Base-by-base conservation (phyloP, 2,797 vertebrate species). In the Nannoperca obscura region DNA sequence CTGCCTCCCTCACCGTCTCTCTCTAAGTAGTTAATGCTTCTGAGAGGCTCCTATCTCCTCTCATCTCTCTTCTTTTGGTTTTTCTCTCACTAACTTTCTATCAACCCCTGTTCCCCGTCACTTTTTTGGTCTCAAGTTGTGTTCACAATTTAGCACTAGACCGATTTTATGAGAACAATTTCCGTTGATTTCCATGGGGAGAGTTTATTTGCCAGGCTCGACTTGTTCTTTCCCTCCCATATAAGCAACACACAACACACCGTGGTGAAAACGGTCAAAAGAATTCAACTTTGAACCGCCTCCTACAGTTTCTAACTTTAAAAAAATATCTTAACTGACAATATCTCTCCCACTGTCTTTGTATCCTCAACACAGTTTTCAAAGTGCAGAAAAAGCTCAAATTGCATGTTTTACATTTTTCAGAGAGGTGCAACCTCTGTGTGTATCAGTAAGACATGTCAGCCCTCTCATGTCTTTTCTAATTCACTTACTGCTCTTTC, bases 1-100 rank as follows among this genome's bases (percentile, higher is more conserved):
- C 74, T 22, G 53, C 71, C 76, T 89, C 62, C 61, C 73, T 86
- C 61, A 4, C 81, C 12, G 34, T 89, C 86, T 84, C 74, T 76
- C 82, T 85, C 59, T 73, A 63, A 91, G 85, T 76, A 78, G 42
- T 74, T 85, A 82, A 88, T 80, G 80, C 76, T 75, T 83, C 52
- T 62, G 42, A 83, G 83, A 80, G 72, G 65, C 74, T 82, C 38
- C 70, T 69, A 68, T 79, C 72, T 80, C 32, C 2, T 74, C 77
- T 85, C 82, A 84, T 83, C 76, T 82, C 42, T 59, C 42, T 15
- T 10, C 30, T 27, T 14, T 36, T 49, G n/a, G 13, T 60, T 73
- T 75, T 53, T 65, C 47, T 78, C 57, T 65, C 63, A 11, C 61
- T 59, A 46, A 61, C 46, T 69, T 53, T 73, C 53, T 73, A 62